Evolutionary conservation across 2,113 vertebrate species (phyloP).

Genomic region (Chloropsis cyanopogon): DNA sequence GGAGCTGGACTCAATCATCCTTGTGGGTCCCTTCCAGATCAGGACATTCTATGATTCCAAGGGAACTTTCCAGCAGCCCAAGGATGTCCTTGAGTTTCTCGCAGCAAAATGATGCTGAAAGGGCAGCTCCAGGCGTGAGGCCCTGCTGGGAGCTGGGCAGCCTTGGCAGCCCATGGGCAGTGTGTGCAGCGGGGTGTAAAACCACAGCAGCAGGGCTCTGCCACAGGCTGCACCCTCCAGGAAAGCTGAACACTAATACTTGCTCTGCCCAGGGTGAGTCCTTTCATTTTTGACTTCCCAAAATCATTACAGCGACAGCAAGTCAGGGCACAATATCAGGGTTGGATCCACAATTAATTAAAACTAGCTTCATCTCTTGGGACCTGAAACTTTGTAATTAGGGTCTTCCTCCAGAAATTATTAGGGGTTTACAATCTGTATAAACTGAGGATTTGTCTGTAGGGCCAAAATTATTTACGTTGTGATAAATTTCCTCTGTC

Average conservation of each 20-base stretch:
- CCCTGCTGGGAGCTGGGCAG: not conserved
- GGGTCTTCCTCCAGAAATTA: not conserved
- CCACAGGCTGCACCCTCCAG: not conserved
- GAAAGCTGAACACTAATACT: not conserved
- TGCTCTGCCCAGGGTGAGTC: not conserved
- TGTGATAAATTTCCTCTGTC: not conserved
- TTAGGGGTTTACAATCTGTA: not conserved
- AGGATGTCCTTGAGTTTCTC: not conserved
- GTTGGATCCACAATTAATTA: not conserved
- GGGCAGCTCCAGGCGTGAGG: not conserved
- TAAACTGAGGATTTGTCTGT: not conserved
- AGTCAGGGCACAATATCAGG: not conserved
- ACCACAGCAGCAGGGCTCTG: not conserved
- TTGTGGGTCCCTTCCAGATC: too few relatives aligned
- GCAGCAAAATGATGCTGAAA: not conserved
- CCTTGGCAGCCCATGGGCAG: not conserved
- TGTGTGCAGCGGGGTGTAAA: fast-evolving
- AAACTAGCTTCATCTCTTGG: not conserved
- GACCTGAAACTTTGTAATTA: not conserved
- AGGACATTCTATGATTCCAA: not conserved
- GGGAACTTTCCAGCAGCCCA: not conserved
- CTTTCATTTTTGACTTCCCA: not conserved
- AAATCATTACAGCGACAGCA: not conserved
- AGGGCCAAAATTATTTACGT: not conserved
- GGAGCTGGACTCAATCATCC: not conserved